Percentiles rank a stretch among this genome's conserved stretches.
These are phyloP conservation scores for Oedothorax gibbosus DNA, from an alignment of 1,140 invertebrate species.

Conservation along the genomic window DNA sequence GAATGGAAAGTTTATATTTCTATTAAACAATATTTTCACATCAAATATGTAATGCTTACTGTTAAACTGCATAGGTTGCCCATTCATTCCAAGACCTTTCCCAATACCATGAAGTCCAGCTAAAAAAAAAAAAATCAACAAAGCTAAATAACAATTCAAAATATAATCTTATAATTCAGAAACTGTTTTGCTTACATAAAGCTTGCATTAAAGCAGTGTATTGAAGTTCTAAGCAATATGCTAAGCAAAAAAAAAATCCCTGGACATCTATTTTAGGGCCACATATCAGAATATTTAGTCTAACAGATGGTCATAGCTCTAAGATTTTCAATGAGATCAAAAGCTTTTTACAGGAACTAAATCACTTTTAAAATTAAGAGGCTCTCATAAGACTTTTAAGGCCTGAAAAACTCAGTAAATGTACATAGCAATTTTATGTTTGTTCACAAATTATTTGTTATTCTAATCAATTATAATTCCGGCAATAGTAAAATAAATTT, in stretches of 20 bases:
- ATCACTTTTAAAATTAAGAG: too few relatives aligned
- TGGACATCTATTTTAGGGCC: too few relatives aligned
- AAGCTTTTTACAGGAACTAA: too few relatives aligned
- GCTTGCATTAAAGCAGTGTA: not conserved
- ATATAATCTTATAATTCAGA: not conserved
- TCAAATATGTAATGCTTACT: slow-evolving; percentile 32
- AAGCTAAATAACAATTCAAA: not conserved
- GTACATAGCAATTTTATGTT: too few relatives aligned
- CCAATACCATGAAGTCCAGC: slow-evolving; percentile 65
- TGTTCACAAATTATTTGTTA: too few relatives aligned
- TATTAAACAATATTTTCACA: not conserved
- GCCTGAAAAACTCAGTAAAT: too few relatives aligned
- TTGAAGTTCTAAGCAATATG: not conserved
- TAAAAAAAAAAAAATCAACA: slow-evolving; percentile 2
- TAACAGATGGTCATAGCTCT: too few relatives aligned
- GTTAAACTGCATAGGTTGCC: slow-evolving; percentile 63
- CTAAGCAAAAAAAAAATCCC: not conserved
- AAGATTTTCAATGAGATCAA: too few relatives aligned
- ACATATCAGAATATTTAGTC: too few relatives aligned
- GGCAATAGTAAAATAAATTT: not conserved
- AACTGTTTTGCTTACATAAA: not conserved
- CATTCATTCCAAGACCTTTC: slow-evolving; percentile 65
- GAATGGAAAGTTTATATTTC: not conserved
- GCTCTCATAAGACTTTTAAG: too few relatives aligned
- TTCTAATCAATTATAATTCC: not conserved